A percentile compares a stretch with the other conserved stretches of the same genome.
phyloP scores from a whole-genome alignment of 2,888 invertebrate species.

The Germaria angustata region DNA sequence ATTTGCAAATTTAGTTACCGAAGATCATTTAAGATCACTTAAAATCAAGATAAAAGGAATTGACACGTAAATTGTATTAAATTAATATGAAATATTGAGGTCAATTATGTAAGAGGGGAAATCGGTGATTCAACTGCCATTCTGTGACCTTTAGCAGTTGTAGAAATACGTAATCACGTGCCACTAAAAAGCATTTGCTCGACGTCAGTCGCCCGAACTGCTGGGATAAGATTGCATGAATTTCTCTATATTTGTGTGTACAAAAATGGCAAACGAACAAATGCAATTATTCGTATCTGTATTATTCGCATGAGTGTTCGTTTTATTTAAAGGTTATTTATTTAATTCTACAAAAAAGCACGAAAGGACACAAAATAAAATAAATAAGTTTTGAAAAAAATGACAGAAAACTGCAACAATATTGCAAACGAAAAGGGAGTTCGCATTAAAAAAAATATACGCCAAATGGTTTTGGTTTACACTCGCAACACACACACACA shows the following conservation, averaged over 20 bases:
- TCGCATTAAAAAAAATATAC: conserved; percentile 5
- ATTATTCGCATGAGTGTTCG: conserved; percentile 24
- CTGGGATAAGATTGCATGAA: neutral
- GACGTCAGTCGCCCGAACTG: neutral
- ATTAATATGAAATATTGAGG: too few species aligned
- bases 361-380: neutral
- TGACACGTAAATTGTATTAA: too few species aligned
- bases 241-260: neutral
- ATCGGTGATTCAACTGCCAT: too few species aligned
- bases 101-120: too few species aligned
- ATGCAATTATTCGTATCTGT: conserved; percentile 44
- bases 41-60: too few species aligned
- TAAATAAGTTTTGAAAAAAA: conserved; percentile 22
- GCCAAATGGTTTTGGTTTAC: conserved; percentile 1
- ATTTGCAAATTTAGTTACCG: neutral
- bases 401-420: conserved; percentile 14
- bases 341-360: conserved; percentile 45
- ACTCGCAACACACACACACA: neutral
- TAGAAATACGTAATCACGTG: too few species aligned
- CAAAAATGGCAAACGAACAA: conserved; percentile 28
- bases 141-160: too few species aligned
- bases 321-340: conserved; percentile 61
- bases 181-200: too few species aligned
- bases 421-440: conserved; percentile 13
- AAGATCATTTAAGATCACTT: too few species aligned